Base-by-base conservation (phyloP, 2,888 invertebrate species). In the Drosophila formosana region DNA sequence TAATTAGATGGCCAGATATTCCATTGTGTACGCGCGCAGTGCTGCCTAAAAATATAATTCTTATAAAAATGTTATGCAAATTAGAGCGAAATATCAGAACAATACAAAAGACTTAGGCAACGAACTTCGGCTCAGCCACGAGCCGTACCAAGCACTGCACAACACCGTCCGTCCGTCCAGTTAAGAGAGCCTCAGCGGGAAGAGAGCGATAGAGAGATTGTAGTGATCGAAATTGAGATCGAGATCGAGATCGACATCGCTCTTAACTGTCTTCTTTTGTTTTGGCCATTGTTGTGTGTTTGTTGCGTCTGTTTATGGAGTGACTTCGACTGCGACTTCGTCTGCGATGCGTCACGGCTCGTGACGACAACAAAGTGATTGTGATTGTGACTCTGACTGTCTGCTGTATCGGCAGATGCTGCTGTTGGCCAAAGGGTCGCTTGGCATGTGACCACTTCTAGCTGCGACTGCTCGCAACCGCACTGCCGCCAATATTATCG, bases 1-100 rank as follows among this genome's bases (percentile, higher is more conserved):
- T 71, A 71, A 76, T 71, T 57, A 66, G 52, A 45, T n/a, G 32
- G 23, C 43, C 25, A 46, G 37, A 11, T 58, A 39, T 47, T 56
- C 66, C 32, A 66, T 55, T 32, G 26, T 64, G 65, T 25, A n/a
- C n/a, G n/a, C 37, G 37, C 37, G 37, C 5, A 56, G 13, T 45
- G 45, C 64, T 66, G 55, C 13, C 25, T 5, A 49, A 72, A 66
- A 88, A 73, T 73, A 68, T 85, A 62, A 53, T 75, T 85, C 62
- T 64, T 58, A 57, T 34, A 60, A 62, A 78, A 78, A 70, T 62
- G 39, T 65, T 82, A 88, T 82, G 86, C 88, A 85, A 88, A 88
- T 85, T 72, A 47, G 43, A 43, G 66, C 43, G 30, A 63, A 74
- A 37, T 7, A 30, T 34, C 26, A 34, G 34, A 45, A 34, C 30